phyloP scores from a whole-genome alignment of 2,113 vertebrate species.

The Dromas ardeola region DNA sequence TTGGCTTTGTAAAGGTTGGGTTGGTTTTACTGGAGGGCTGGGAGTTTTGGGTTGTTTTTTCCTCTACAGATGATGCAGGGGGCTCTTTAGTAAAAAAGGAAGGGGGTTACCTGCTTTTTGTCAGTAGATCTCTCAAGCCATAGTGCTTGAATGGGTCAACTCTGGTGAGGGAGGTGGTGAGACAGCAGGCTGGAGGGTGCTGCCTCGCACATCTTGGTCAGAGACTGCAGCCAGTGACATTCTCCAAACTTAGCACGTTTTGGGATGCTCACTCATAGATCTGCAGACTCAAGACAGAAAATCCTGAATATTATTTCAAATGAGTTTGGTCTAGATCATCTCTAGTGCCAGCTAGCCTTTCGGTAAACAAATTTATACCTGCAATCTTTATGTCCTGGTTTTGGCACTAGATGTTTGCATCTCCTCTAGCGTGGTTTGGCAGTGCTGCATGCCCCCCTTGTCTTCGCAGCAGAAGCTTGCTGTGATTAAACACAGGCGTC shows the following conservation, averaged over 20 bases:
- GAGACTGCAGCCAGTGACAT: neutral
- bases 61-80: neutral
- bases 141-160: neutral
- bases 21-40: neutral
- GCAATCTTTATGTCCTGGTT: neutral
- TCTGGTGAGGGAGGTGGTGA: neutral
- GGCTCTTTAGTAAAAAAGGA: neutral
- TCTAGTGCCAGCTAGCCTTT: neutral
- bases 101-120: neutral
- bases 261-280: neutral
- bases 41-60: neutral
- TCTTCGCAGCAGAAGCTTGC: neutral
- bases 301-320: neutral
- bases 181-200: neutral
- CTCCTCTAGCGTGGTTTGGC: neutral
- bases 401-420: neutral
- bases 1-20: neutral
- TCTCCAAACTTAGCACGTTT: neutral
- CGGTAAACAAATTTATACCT: neutral
- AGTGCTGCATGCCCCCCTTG: rapidly evolving
- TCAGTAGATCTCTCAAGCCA: neutral
- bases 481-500: neutral
- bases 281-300: neutral
- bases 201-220: rapidly evolving
- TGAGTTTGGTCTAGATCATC: neutral